Evolutionary conservation across 2,797 vertebrate genomes (phyloP), one percentile per base, ranked within the genome.

Genomic region (Dromococcyx pavoninus): DNA sequence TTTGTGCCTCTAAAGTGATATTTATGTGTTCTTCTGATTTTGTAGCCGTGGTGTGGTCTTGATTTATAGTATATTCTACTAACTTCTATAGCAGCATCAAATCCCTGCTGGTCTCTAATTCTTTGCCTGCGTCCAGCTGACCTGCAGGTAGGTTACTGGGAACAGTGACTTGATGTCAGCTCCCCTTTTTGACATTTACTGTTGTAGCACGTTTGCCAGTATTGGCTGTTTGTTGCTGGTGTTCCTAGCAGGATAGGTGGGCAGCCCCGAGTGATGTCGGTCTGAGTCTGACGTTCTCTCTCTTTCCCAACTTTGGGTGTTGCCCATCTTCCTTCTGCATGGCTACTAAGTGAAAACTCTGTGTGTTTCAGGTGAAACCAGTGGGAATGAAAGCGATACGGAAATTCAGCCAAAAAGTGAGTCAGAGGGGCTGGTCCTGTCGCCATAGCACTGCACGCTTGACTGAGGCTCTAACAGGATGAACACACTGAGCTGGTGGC

Each of bases 341-440:
- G 76, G 88, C 74, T 95, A 93, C 89, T 65, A 83, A 95, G 91
- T 79, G 82, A 94, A 96, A 97, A 95, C 81, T 72, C 1, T 79
- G 81, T 96, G 70, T 96, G 93, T 97, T 97, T 97, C 98, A 99
- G 99, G 99, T 96, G 99, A 99, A 97, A 98, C 98, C 95, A 99
- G 98, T 77, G 99, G 99, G 93, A 99, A 99, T 35, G 99, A 99
- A 96, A 99, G 99, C 50, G 99, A 99, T 95, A 98, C 98, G 0
- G 99, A 99, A 94, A 98, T 99, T 96, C 97, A 97, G 96, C 97
- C 97, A 86, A 98, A 98, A 99, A 98, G 99, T 99, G 97, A 98
- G 95, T 98, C 97, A 97, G 19, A 41, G 53, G 88, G 92, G 92
- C 92, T 91, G 94, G 94, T 93, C 95, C 97, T 72, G 25, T 90